These are phyloP conservation scores for Garrulus glandarius DNA, from an alignment of 2,797 vertebrate species.

Conservation along the genomic window DNA sequence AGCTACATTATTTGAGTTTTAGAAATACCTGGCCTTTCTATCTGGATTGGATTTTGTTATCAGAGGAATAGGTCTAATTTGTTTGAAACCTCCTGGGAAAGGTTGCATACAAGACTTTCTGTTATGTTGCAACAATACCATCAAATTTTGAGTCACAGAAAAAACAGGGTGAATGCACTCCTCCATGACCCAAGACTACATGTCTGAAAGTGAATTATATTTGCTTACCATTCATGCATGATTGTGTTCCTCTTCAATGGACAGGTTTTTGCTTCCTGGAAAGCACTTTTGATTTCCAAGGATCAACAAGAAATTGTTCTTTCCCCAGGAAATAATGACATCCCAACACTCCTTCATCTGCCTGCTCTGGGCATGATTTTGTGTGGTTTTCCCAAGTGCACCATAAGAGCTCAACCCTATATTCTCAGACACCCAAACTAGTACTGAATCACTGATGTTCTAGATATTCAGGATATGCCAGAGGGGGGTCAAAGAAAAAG, in stretches of 20 bases:
- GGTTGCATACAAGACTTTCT: constrained; percentile 7
- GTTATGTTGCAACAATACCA: background rate
- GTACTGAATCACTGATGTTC: background rate
- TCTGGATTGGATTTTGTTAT: background rate
- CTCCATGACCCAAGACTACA: constrained; percentile 25
- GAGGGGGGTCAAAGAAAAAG: background rate
- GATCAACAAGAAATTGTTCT: background rate
- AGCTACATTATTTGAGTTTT: background rate
- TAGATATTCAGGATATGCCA: background rate
- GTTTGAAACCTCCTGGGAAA: constrained; percentile 7
- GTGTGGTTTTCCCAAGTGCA: background rate
- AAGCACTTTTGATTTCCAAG: constrained; percentile 6
- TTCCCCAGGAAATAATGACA: background rate
- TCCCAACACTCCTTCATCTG: background rate
- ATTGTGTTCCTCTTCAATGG: background rate
- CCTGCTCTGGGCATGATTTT: background rate
- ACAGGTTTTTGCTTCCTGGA: constrained; percentile 18
- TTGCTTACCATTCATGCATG: constrained; percentile 32
- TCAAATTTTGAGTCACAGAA: background rate
- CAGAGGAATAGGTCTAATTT: background rate
- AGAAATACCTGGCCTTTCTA: background rate
- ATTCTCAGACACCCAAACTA: background rate
- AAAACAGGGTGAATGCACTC: background rate
- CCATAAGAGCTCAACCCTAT: background rate
- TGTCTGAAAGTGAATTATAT: constrained; percentile 65